These are phyloP conservation scores for Passer montanus DNA, from an alignment of 2,113 vertebrate species.

Conservation along the genomic window DNA sequence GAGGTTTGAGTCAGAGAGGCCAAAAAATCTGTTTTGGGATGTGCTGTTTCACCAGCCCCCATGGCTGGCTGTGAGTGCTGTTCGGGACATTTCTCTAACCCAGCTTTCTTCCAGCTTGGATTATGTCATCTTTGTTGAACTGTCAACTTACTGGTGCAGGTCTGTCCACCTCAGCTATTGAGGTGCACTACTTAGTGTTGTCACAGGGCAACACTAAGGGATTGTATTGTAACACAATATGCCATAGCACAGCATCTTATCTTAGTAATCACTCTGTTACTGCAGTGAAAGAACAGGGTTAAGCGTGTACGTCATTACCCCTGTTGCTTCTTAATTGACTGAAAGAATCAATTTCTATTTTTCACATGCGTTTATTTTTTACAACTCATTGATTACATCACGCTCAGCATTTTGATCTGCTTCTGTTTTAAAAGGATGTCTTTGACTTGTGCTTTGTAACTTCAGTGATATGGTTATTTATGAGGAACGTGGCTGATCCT, in stretches of 20 bases:
- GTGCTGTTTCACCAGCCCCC: neutral
- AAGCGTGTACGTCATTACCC: neutral
- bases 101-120: neutral
- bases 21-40: neutral
- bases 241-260: neutral
- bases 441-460: neutral
- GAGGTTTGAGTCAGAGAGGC: neutral
- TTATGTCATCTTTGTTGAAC: neutral
- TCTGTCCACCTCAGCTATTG: neutral
- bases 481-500: neutral
- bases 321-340: neutral
- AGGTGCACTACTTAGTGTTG: neutral
- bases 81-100: neutral
- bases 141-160: neutral
- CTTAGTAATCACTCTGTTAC: neutral
- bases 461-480: neutral
- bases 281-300: neutral
- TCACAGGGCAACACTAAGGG: neutral
- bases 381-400: neutral
- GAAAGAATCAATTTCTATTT: constrained; percentile 34
- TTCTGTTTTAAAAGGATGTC: neutral
- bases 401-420: neutral
- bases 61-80: neutral
- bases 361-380: neutral
- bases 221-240: neutral